A percentile compares a stretch with the other conserved stretches of the same genome.
Conservation (phyloP, 2,113 vertebrate species). For the Percina caprodes region DNA sequence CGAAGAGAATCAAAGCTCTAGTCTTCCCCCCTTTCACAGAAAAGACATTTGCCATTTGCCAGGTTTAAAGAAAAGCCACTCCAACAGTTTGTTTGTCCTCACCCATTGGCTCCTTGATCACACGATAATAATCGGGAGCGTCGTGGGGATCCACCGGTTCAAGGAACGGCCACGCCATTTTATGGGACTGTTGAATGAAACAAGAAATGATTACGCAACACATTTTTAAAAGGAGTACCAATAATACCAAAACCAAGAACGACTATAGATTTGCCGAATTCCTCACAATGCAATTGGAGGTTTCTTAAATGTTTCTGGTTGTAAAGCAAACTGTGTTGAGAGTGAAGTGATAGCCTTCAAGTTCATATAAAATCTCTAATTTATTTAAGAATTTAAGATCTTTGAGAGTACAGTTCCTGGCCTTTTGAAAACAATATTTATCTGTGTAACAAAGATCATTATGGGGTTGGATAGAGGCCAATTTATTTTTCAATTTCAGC, state of each 20-base stretch:
- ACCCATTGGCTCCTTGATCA: conserved; percentile 99
- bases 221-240: too few relatives aligned
- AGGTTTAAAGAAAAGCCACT: not conserved
- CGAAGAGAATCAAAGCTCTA: too few relatives aligned
- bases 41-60: too few relatives aligned
- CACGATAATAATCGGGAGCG: conserved; percentile 97
- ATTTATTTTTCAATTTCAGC: not conserved
- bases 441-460: not conserved
- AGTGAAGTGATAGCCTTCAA: not conserved
- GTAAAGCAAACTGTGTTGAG: not conserved
- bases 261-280: not conserved
- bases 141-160: conserved; percentile 97
- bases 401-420: not conserved
- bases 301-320: too few relatives aligned
- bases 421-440: not conserved
- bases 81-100: conserved; percentile 57
- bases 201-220: not conserved
- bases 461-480: not conserved
- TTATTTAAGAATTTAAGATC: not conserved
- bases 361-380: not conserved
- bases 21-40: too few relatives aligned
- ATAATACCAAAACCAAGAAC: not conserved
- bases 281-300: too few relatives aligned
- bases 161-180: conserved; percentile 99
- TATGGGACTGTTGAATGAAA: conserved; percentile 88